A percentile compares a stretch with the other conserved stretches of the same genome.
phyloP scores from a whole-genome alignment of 1,140 invertebrate genomes.

The Saccostrea glomerata region DNA sequence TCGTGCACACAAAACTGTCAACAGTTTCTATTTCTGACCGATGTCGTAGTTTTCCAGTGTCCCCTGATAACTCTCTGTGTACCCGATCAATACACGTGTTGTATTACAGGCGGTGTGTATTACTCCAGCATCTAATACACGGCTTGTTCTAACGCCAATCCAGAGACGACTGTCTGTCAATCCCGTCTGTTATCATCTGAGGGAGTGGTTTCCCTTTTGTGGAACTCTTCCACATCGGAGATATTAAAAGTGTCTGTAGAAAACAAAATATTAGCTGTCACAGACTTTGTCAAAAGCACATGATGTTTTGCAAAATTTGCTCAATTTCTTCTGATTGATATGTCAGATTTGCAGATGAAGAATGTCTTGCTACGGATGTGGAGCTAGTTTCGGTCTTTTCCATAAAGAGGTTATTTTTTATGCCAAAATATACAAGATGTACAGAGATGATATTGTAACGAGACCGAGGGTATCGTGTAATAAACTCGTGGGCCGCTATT shows the following conservation, averaged over 20 bases:
- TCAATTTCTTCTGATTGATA: neutral
- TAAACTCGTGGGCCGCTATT: too few species aligned
- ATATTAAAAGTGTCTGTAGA: neutral
- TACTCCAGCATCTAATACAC: neutral
- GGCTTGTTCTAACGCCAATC: neutral
- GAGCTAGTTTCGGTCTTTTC: conserved; percentile 67
- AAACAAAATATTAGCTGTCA: neutral
- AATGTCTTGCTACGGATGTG: conserved; percentile 67
- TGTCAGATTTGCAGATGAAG: neutral
- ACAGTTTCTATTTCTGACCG: neutral
- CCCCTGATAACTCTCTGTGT: neutral
- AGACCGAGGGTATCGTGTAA: too few species aligned
- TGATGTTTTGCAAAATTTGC: neutral
- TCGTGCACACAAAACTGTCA: neutral
- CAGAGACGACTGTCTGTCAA: neutral
- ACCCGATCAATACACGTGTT: conserved; percentile 2
- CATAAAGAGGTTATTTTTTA: conserved; percentile 67
- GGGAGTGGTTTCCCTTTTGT: conserved; percentile 6
- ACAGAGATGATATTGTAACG: too few species aligned
- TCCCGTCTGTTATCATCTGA: conserved; percentile 1
- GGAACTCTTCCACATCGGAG: conserved; percentile 5
- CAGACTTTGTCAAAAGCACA: neutral
- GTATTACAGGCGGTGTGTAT: neutral
- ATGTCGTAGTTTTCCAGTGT: neutral
- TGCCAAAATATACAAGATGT: too few species aligned